Base-by-base conservation (phyloP, 2,113 vertebrate species). In the Rallus limicola region DNA sequence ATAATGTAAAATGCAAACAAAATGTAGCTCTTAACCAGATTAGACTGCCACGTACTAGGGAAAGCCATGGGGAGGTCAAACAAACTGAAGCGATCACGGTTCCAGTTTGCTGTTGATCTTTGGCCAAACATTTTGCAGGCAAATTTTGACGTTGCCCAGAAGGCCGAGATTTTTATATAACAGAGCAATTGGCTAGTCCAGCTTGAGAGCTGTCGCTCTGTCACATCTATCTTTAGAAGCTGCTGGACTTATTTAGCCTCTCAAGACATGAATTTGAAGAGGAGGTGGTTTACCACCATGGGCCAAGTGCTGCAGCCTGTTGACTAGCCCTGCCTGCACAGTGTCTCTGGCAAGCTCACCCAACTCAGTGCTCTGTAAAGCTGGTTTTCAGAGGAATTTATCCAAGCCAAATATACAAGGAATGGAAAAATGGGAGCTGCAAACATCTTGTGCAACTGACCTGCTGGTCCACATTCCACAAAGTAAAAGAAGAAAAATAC, bases 121-220 rank as follows among this genome's bases (percentile, higher is more conserved):
- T 25, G 88, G 94, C 97, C 97, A 98, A 97, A 86, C 68, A 81
- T 93, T 95, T 91, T 94, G 95, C 95, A 94, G 92, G 96, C 55
- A 93, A 95, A 90, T 90, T 86, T 95, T 97, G 97, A 86, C 85
- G 26, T 48, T 74, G 63, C 74, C 88, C 95, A 87, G 70, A 93
- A 97, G 88, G 77, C 76, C 38, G n/a, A 82, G 48, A 92, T 95
- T 92, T 90, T 97, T 93, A 11, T 86, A 69, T 95, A 94, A 97
- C 26, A 10, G 70, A 88, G 52, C 40, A 93, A 95, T 86, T 93
- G n/a, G 13, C 58, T 40, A 86, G 86, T 74, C 77, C 55, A 68
- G 74, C 56, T 70, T 7, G 12, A 88, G 90, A 77, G 70, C 89
- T 48, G 67, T 77, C 2, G 0, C 65, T 86, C 55, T 55, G 94